Evolutionary conservation across 2,888 invertebrate species (phyloP).

Genomic region (Drosophila merina): DNA sequence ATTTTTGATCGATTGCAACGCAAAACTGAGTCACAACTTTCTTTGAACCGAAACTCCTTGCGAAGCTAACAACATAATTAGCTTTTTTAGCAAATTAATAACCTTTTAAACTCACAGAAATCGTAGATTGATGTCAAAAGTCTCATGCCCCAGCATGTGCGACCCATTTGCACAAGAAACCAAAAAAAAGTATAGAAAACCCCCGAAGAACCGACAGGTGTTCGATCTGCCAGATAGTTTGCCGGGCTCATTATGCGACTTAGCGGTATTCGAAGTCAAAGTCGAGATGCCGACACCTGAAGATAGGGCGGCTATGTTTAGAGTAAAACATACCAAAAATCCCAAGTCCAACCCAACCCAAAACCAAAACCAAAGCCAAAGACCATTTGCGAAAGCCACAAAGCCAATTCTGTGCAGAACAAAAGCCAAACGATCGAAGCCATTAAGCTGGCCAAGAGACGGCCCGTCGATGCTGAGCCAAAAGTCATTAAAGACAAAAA

Average conservation of each 20-base stretch:
- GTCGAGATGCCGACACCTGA: slow-evolving; percentile 35
- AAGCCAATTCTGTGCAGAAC: slow-evolving; percentile 59
- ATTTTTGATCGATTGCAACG: too few relatives aligned
- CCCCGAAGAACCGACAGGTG: slow-evolving; percentile 25
- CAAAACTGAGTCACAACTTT: not conserved
- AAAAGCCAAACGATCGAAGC: slow-evolving; percentile 61
- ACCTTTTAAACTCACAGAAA: slow-evolving; percentile 7
- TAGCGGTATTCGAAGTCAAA: slow-evolving; percentile 41
- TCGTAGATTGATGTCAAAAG: slow-evolving; percentile 21
- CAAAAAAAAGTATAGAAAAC: slow-evolving; percentile 2
- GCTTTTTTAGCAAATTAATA: slow-evolving; percentile 16
- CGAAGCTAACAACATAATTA: slow-evolving; percentile 9
- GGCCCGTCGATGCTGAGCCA: slow-evolving; percentile 37
- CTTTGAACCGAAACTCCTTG: not conserved
- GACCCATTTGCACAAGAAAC: slow-evolving; percentile 27
- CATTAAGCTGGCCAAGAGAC: slow-evolving; percentile 48
- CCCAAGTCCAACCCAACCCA: not conserved
- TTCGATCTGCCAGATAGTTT: slow-evolving; percentile 36
- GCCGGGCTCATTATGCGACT: slow-evolving; percentile 38
- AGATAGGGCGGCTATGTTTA: slow-evolving; percentile 20
- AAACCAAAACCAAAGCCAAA: slow-evolving; percentile 26
- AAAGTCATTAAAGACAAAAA: slow-evolving; percentile 74
- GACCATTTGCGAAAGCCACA: slow-evolving; percentile 41
- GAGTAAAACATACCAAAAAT: slow-evolving; percentile 2
- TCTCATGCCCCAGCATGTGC: slow-evolving; percentile 29